phyloP scores from a whole-genome alignment of 2,888 invertebrate species.

The Xestia xanthographa region DNA sequence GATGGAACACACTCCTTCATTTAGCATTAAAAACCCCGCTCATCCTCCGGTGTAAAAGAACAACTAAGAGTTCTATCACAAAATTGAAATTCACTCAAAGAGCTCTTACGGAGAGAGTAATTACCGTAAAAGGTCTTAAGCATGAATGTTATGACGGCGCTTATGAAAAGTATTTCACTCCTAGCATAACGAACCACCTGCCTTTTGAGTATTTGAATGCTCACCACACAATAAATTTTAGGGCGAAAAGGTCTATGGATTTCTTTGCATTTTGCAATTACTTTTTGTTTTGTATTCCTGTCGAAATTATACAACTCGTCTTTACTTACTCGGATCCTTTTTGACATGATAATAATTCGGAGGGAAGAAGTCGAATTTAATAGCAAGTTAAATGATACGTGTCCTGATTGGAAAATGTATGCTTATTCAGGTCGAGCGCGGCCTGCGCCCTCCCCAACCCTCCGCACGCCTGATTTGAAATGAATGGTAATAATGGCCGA shows the following conservation, averaged over 20 bases:
- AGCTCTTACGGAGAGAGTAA: slow-evolving; percentile 81
- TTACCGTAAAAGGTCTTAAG: slow-evolving; percentile 90
- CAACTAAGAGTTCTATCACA: slow-evolving; percentile 86
- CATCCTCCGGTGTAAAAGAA: slow-evolving; percentile 77
- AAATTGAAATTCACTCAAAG: slow-evolving; percentile 86
- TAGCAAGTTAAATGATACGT: slow-evolving; percentile 91
- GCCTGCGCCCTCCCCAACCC: slow-evolving; percentile 80
- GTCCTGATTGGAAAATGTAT: slow-evolving; percentile 91
- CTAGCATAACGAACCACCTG: slow-evolving; percentile 79
- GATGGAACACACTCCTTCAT: slow-evolving; percentile 14
- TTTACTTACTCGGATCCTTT: slow-evolving; percentile 78
- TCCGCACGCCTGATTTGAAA: slow-evolving; percentile 90
- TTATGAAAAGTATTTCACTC: slow-evolving; percentile 88
- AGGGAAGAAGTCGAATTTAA: slow-evolving; percentile 90
- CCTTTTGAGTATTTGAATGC: slow-evolving; percentile 81
- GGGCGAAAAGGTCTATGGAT: slow-evolving; percentile 75
- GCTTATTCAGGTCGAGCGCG: slow-evolving; percentile 89
- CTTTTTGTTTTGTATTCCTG: slow-evolving; percentile 62
- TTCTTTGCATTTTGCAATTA: slow-evolving; percentile 65
- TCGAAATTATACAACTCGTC: slow-evolving; percentile 73
- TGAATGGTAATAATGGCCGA: slow-evolving; percentile 90
- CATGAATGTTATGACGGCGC: slow-evolving; percentile 89
- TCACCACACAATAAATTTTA: slow-evolving; percentile 85
- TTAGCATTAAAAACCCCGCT: slow-evolving; percentile 22
- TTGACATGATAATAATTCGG: slow-evolving; percentile 89